Percentiles rank a stretch among this genome's conserved stretches.
Conservation (phyloP, 2,113 vertebrate species). For the Brienomyrus longianalis region DNA sequence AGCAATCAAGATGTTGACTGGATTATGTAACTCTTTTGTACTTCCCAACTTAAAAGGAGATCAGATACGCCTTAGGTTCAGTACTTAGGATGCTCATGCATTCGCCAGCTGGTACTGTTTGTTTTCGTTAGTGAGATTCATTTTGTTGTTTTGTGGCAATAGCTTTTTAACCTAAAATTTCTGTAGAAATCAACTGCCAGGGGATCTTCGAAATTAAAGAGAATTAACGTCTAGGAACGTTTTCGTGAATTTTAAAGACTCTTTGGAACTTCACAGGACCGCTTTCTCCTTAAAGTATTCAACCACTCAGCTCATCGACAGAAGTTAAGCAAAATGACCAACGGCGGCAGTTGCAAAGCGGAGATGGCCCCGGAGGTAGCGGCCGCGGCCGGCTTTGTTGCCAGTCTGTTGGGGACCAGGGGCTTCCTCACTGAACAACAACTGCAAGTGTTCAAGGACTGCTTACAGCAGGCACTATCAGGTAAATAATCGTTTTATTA, state of each 20-base stretch:
- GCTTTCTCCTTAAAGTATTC: not conserved
- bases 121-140: not conserved
- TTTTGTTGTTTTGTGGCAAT: not conserved
- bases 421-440: constrained; percentile 65
- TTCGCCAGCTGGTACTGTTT: not conserved
- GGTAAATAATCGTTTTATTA: constrained; percentile 47
- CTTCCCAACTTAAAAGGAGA: constrained; percentile 14
- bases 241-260: not conserved
- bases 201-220: not conserved
- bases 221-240: not conserved
- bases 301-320: not conserved
- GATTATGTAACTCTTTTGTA: constrained; percentile 19
- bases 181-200: too few species aligned
- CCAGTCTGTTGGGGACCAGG: constrained; percentile 58
- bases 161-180: not conserved
- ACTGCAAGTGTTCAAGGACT: constrained; percentile 63
- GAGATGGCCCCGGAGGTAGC: constrained; percentile 57
- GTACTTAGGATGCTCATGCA: not conserved
- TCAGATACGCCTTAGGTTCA: not conserved
- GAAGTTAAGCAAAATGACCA: not conserved
- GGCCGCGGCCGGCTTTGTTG: constrained; percentile 66
- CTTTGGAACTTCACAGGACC: not conserved
- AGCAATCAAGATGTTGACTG: not conserved
- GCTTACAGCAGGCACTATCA: constrained; percentile 62
- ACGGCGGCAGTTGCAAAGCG: not conserved